Conservation (phyloP, 2,888 invertebrate genomes). For the Ommatoiulus sabulosus region DNA sequence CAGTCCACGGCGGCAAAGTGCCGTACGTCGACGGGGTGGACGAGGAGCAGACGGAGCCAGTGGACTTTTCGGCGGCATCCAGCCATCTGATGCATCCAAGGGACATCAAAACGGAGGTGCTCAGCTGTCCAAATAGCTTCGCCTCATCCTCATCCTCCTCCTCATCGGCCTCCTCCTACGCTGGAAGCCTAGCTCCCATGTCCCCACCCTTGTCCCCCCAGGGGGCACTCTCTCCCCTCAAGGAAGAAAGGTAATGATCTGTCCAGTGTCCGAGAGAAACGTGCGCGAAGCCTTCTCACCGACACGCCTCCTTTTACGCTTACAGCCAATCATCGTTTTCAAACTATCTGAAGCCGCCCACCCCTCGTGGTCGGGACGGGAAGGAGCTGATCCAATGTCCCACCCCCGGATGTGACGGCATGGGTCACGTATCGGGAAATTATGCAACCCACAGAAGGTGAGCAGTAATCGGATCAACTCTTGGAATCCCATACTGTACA, state of each 20-base stretch:
- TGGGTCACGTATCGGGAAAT: slow-evolving; percentile 97
- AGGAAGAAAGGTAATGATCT: slow-evolving; percentile 55
- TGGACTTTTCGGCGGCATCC: slow-evolving; percentile 74
- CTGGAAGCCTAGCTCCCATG: slow-evolving; percentile 58
- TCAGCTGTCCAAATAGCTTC: slow-evolving; percentile 53
- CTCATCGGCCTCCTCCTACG: slow-evolving; percentile 56
- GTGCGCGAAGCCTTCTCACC: slow-evolving; percentile 3
- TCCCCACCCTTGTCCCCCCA: slow-evolving; percentile 59
- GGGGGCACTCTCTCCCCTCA: slow-evolving; percentile 54
- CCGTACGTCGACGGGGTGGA: slow-evolving; percentile 60
- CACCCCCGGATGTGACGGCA: slow-evolving; percentile 96
- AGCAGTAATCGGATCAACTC: background rate
- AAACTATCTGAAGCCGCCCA: slow-evolving; percentile 60
- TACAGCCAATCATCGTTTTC: slow-evolving; percentile 47
- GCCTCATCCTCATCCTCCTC: slow-evolving; percentile 56
- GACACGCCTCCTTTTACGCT: background rate
- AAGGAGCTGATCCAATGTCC: slow-evolving; percentile 88
- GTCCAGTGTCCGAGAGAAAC: background rate
- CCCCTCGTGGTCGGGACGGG: slow-evolving; percentile 75
- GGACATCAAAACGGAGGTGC: slow-evolving; percentile 57
- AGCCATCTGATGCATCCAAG: slow-evolving; percentile 59
- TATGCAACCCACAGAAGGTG: slow-evolving; percentile 89
- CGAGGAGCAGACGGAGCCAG: slow-evolving; percentile 77
- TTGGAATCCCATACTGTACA: too few relatives aligned
- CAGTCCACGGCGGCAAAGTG: slow-evolving; percentile 50